Percentiles rank a stretch among this genome's conserved stretches.
phyloP scores from a whole-genome alignment of 2,113 vertebrate genomes.

The Corythornis cristatus region DNA sequence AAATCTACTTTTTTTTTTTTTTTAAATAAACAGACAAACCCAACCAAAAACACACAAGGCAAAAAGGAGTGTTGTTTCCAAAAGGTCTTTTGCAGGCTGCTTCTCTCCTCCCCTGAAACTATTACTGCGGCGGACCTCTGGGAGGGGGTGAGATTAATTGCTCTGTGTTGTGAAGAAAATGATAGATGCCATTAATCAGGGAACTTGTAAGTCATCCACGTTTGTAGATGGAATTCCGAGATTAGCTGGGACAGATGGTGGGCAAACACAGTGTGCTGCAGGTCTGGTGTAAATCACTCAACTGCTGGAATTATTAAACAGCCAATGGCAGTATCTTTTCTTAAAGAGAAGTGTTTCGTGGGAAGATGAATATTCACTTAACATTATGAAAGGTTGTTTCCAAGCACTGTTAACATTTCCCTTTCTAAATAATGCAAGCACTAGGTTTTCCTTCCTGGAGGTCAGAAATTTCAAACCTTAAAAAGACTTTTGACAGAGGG shows the following conservation, averaged over 20 bases:
- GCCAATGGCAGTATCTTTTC: background rate
- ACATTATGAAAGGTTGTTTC: background rate
- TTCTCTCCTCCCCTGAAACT: background rate
- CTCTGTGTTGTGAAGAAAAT: slow-evolving; percentile 14
- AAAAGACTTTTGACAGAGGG: background rate
- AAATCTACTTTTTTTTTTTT: background rate
- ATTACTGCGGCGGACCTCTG: background rate
- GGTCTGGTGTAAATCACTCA: slow-evolving; percentile 4
- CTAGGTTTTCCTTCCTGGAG: background rate
- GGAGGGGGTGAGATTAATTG: slow-evolving; percentile 33
- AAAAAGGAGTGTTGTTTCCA: background rate
- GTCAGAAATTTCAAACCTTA: background rate
- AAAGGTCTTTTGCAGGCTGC: background rate
- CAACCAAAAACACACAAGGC: background rate
- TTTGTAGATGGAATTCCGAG: slow-evolving; percentile 32
- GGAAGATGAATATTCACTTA: slow-evolving; percentile 1
- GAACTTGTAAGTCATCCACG: slow-evolving; percentile 9
- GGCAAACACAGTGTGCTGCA: background rate
- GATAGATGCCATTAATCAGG: slow-evolving; percentile 55
- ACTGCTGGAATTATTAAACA: slow-evolving; percentile 1
- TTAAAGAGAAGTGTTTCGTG: background rate
- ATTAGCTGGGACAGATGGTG: slow-evolving; percentile 49
- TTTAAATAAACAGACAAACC: background rate
- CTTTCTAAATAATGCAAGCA: background rate
- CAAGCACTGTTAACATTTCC: background rate